Percentiles rank a stretch among this genome's conserved stretches.
Conservation (phyloP, 1,140 invertebrate genomes). For the Pseudachorutes palmiensis region DNA sequence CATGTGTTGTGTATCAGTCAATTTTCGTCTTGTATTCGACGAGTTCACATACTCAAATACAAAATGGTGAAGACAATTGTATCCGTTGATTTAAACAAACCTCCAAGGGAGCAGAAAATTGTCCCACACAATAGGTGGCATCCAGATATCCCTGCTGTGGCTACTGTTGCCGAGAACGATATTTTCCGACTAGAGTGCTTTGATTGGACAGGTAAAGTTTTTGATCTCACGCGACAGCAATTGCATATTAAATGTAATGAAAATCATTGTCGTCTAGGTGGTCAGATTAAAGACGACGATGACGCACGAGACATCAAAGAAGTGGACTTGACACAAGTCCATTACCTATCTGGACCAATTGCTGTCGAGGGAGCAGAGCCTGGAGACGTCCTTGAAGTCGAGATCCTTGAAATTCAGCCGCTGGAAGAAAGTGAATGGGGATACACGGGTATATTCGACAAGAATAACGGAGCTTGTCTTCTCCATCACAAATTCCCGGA, state of each 20-base stretch:
- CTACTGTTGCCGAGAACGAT: constrained; percentile 19
- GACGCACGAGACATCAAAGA: constrained; percentile 17
- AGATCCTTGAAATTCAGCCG: constrained; percentile 28
- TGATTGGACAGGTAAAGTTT: constrained; percentile 26
- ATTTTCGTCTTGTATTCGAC: not conserved
- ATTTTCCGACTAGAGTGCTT: constrained; percentile 27
- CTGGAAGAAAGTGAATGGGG: constrained; percentile 25
- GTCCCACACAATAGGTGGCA: constrained; percentile 21
- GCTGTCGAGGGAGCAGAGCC: constrained; percentile 26
- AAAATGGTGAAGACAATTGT: not conserved
- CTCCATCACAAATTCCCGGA: constrained; percentile 5
- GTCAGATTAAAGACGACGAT: constrained; percentile 29
- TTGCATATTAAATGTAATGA: not conserved
- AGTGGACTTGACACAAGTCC: constrained; percentile 4
- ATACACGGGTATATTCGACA: constrained; percentile 24
- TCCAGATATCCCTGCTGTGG: constrained; percentile 26
- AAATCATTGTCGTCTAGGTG: constrained; percentile 15
- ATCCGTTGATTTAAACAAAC: not conserved
- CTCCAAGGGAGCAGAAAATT: not conserved
- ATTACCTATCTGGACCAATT: constrained; percentile 28
- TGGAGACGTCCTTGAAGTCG: constrained; percentile 31
- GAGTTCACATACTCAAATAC: not conserved
- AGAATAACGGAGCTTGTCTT: constrained; percentile 20
- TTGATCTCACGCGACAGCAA: not conserved
- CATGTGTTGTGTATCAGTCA: not conserved